Evolutionary conservation across 2,888 invertebrate genomes (phyloP).

Genomic region (Hydriomena furcata): DNA sequence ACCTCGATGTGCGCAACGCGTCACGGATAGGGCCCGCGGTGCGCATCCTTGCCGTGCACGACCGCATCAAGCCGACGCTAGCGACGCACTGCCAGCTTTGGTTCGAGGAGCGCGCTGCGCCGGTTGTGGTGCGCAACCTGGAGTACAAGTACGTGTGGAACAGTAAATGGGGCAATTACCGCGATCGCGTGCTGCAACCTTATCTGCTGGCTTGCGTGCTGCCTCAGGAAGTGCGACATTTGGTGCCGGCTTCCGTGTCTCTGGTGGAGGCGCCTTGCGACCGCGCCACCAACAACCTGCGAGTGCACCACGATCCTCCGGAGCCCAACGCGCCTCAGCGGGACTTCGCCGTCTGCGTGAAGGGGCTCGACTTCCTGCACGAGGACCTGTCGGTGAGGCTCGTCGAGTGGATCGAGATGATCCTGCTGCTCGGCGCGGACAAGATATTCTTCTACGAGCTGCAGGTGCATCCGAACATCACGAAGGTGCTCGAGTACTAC

Average conservation of each 20-base stretch:
- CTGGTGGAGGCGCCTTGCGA: slow-evolving; percentile 93
- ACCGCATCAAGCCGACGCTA: slow-evolving; percentile 92
- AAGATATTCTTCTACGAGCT: slow-evolving; percentile 96
- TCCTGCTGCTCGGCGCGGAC: slow-evolving; percentile 93
- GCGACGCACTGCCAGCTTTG: slow-evolving; percentile 94
- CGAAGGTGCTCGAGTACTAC: slow-evolving; percentile 90
- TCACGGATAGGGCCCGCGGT: slow-evolving; percentile 93
- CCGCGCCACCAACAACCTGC: slow-evolving; percentile 92
- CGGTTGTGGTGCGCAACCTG: slow-evolving; percentile 90
- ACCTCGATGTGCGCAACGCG: slow-evolving; percentile 91
- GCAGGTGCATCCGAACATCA: slow-evolving; percentile 96
- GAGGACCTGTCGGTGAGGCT: slow-evolving; percentile 95
- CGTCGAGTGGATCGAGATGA: slow-evolving; percentile 96
- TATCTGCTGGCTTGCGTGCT: slow-evolving; percentile 95
- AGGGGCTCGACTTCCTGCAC: slow-evolving; percentile 96
- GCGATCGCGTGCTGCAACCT: slow-evolving; percentile 95
- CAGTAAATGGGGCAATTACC: slow-evolving; percentile 96
- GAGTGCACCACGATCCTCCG: slow-evolving; percentile 90
- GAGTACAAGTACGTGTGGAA: slow-evolving; percentile 98
- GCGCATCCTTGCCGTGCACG: slow-evolving; percentile 94
- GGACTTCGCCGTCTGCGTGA: slow-evolving; percentile 96
- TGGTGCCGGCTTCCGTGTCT: slow-evolving; percentile 92
- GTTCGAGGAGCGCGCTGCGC: slow-evolving; percentile 93
- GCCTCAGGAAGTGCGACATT: slow-evolving; percentile 88
- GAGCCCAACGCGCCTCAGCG: slow-evolving; percentile 79